Percentiles rank a stretch among this genome's conserved stretches.
phyloP scores from a whole-genome alignment of 2,888 invertebrate genomes.

The Drosophila helvetica region DNA sequence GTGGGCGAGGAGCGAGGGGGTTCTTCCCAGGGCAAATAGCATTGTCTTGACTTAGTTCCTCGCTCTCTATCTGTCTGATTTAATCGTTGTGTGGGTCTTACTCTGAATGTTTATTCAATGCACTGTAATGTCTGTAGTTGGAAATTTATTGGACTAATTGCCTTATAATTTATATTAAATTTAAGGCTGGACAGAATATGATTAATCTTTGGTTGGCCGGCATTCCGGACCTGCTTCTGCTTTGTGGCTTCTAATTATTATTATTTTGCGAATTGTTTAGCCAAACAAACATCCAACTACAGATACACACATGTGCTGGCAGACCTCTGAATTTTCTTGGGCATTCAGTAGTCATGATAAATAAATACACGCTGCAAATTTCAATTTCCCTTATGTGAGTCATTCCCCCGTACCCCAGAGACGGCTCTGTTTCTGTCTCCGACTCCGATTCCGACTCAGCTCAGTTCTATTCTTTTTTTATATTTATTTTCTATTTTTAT shows the following conservation, averaged over 20 bases:
- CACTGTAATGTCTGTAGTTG: conserved; percentile 50
- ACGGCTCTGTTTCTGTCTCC: too few relatives aligned
- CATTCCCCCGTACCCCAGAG: conserved; percentile 9
- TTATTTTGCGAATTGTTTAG: conserved; percentile 19
- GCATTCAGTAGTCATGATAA: conserved; percentile 7
- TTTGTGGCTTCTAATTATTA: conserved; percentile 35
- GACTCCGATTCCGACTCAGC: too few relatives aligned
- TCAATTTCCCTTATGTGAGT: conserved; percentile 35
- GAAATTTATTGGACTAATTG: conserved; percentile 74
- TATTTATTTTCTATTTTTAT: conserved; percentile 35
- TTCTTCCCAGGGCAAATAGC: conserved; percentile 45
- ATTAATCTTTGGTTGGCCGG: conserved; percentile 5
- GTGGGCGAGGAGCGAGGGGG: conserved; percentile 31
- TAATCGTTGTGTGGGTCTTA: conserved; percentile 9
- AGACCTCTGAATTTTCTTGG: conserved; percentile 22
- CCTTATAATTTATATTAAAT: conserved; percentile 67
- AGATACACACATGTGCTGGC: conserved; percentile 6
- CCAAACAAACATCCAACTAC: conserved; percentile 20
- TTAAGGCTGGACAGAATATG: conserved; percentile 17
- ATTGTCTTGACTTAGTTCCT: conserved; percentile 9
- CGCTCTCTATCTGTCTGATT: background rate
- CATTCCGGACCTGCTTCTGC: conserved; percentile 6
- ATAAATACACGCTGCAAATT: conserved; percentile 31
- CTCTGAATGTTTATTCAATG: conserved; percentile 37
- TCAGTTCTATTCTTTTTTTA: background rate